Evolutionary conservation across 2,888 invertebrate species (phyloP), one percentile per base, ranked within the genome.

Genomic region (Emmelina monodactyla): DNA sequence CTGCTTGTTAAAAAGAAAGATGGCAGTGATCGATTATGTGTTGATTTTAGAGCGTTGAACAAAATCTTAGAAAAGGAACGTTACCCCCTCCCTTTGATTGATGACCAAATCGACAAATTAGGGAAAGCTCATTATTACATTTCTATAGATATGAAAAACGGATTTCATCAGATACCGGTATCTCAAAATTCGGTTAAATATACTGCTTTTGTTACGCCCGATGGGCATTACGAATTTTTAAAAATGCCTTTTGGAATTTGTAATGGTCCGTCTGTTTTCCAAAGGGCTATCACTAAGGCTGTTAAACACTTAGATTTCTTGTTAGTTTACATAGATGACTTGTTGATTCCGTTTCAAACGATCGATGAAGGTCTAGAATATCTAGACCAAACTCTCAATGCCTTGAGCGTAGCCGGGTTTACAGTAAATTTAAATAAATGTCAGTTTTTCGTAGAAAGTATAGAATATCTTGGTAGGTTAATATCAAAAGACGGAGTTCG

Each of bases 161-260:
- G 41, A 0, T 45, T 45, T 16, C 22, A 42, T 14, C 42, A 45
- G 14, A 38, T 46, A 2, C 42, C 44, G 0, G 35, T 46, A 2
- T 14, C 34, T 0, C 2, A 28, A 16, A 31, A 42, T 1, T 42
- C 37, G 2, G 37, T 29, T 3, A 46, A 44, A 28, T 46, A 42
- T 14, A 46, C 46, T 0, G 37, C 44, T 2, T 46, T 46, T 31
- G 37, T 39, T 0, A 39, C 41, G 6, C 44, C 45, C 1, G 38
- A 37, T 14, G 45, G 43, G 1, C 44, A 43, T 30, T 44, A 30
- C 14, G 46, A 48, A 34, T 48, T 40, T 33, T 7, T 43, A 1
- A 42, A 43, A 36, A 46, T 49, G 46, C 45, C 46, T 1, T 49
- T 44, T 32, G 47, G 45, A 5, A 40, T 47, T 22, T 40, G 40